phyloP scores from a whole-genome alignment of 2,888 invertebrate genomes.

The Drosophila rubida region DNA sequence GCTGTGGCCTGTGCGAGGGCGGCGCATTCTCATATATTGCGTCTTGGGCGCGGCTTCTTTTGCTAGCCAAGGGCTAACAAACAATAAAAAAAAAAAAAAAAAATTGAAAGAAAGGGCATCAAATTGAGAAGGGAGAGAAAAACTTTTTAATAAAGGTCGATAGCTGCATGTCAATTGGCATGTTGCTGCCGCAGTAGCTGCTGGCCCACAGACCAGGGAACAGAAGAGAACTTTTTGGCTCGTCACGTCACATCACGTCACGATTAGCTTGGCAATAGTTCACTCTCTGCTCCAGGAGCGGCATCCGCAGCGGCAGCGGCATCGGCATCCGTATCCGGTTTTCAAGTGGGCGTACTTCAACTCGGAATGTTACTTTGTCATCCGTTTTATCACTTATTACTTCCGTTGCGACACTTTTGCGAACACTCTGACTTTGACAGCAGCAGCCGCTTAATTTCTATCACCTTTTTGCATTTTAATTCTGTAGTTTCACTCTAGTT shows the following conservation, averaged over 20 bases:
- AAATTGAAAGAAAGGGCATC: slow-evolving; percentile 8
- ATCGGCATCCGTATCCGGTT: slow-evolving; percentile 71
- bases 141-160: slow-evolving; percentile 81
- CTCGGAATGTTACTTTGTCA: slow-evolving; percentile 63
- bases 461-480: slow-evolving; percentile 77
- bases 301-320: slow-evolving; percentile 49
- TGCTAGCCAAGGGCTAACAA: slow-evolving; percentile 56
- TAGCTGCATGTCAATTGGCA: slow-evolving; percentile 81
- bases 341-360: slow-evolving; percentile 51
- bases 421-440: slow-evolving; percentile 13
- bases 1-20: neutral
- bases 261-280: slow-evolving; percentile 77
- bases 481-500: slow-evolving; percentile 3
- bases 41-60: slow-evolving; percentile 73
- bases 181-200: slow-evolving; percentile 24
- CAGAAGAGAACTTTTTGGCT: slow-evolving; percentile 27
- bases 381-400: slow-evolving; percentile 81
- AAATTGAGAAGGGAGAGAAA: slow-evolving; percentile 46
- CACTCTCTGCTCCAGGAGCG: slow-evolving; percentile 17
- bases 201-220: neutral
- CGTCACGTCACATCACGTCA: slow-evolving; percentile 54
- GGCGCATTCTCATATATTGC: slow-evolving; percentile 62
- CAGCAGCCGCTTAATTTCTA: slow-evolving; percentile 57
- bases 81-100: slow-evolving; percentile 23
- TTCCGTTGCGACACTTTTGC: slow-evolving; percentile 67